Evolutionary conservation across 23 tunicate species (phyloP), one percentile per base, ranked within the genome.

Genomic region (Halocynthia aurantium): DNA sequence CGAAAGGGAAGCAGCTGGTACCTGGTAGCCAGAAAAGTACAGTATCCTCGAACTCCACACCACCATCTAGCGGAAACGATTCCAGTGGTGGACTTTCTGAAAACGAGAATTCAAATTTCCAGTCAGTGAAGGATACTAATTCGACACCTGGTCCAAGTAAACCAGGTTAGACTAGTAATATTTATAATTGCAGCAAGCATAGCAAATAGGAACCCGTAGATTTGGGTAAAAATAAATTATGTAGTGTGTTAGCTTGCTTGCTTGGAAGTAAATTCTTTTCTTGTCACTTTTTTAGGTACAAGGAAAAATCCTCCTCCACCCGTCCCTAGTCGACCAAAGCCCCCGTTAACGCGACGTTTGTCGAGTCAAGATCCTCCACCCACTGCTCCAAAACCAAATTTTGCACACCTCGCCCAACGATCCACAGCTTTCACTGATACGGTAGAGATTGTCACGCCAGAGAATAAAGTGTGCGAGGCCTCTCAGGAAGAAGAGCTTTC

Each of bases 341-440:
- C 73, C 10, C 81, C 81, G 18, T 57, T 75, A 6, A 70, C 17
- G 8, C 80, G 73, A 17, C 51, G 50, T 8, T 55, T 57, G 71
- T 11, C 10, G n/a, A 51, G 56, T 22, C 21, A n/a, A 67, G n/a
- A 8, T n/a, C 50, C 52, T 8, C 84, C 84, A 54, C 70, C 62
- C 17, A 53, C 57, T 52, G 53, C 53, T n/a, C 70, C 84, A 51
- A 81, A 81, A 72, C 84, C 84, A 13, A 77, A 31, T 8, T 18
- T 60, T 56, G 17, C 61, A 7, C 31, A 52, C 31, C 60, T 51
- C 2, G 0, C 71, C 40, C 76, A 57, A 31, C 62, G 57, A 11
- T 20, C 71, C 11, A 31, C 49, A 65, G 19, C 18, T 1, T 20
- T 20, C 0, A 65, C 10, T 49, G 19, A 8, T 53, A 22, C 21